These are phyloP conservation scores for Leptestheria dahalacensis DNA, from an alignment of 1,140 invertebrate genomes.

Conservation along the genomic window DNA sequence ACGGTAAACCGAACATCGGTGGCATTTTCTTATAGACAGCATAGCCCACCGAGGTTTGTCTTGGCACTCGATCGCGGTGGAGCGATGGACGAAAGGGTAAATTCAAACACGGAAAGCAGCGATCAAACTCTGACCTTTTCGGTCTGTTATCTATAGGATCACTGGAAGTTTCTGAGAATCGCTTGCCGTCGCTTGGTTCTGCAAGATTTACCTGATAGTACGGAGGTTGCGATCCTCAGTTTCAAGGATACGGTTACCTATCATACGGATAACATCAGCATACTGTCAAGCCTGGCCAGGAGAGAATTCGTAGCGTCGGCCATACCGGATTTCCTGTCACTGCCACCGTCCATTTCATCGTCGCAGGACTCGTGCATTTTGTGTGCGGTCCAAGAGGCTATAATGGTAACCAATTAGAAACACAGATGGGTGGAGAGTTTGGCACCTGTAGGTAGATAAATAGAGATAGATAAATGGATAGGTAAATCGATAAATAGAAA, in stretches of 20 bases:
- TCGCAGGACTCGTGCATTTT: conserved; percentile 28
- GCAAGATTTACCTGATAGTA: conserved; percentile 33
- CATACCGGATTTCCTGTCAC: conserved; percentile 33
- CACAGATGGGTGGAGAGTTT: neutral
- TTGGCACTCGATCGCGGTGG: conserved; percentile 22
- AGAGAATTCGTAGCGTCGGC: conserved; percentile 32
- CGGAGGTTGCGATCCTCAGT: conserved; percentile 29
- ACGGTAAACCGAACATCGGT: conserved; percentile 1
- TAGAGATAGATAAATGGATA: too few species aligned
- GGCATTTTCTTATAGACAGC: conserved; percentile 19
- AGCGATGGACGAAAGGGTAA: conserved; percentile 25
- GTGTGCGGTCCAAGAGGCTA: conserved; percentile 34
- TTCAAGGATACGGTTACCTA: conserved; percentile 29
- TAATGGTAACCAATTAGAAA: conserved; percentile 25
- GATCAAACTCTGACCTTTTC: too few species aligned
- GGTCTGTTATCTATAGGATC: conserved; percentile 29
- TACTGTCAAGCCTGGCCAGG: conserved; percentile 23
- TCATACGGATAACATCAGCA: conserved; percentile 26
- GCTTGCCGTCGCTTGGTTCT: conserved; percentile 40
- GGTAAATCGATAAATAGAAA: too few species aligned
- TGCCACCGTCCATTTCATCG: conserved; percentile 23
- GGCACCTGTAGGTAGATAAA: too few species aligned
- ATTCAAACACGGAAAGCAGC: neutral
- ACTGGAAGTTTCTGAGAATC: conserved; percentile 39
- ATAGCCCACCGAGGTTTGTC: conserved; percentile 22